Evolutionary conservation across 2,888 invertebrate genomes (phyloP).

Genomic region (Ceratothoa steindachneri): DNA sequence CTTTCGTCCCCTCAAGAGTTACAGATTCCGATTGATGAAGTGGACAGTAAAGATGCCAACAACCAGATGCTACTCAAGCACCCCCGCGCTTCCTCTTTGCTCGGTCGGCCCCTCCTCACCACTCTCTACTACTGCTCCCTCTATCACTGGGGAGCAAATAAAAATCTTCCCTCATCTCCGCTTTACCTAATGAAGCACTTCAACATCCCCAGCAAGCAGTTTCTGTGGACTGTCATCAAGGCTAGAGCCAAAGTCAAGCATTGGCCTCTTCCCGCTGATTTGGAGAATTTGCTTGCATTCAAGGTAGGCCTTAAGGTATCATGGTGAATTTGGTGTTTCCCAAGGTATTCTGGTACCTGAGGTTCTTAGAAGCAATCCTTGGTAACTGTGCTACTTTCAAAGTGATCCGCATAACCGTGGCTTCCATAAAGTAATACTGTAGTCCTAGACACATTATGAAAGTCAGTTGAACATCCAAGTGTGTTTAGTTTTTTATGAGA

Average conservation of each 20-base stretch:
- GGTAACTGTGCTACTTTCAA: too few relatives aligned
- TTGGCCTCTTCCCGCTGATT: constrained; percentile 37
- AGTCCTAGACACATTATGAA: too few relatives aligned
- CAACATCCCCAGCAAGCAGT: constrained; percentile 22
- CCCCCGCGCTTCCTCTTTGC: constrained; percentile 25
- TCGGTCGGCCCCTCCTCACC: constrained; percentile 31
- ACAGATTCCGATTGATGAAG: constrained; percentile 33
- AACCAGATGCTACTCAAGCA: constrained; percentile 29
- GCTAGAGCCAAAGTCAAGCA: constrained; percentile 43
- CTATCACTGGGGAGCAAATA: constrained; percentile 36
- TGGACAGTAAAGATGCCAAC: constrained; percentile 19
- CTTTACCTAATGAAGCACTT: constrained; percentile 24
- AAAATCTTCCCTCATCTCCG: constrained; percentile 21
- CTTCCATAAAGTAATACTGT: too few relatives aligned
- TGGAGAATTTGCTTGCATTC: constrained; percentile 33
- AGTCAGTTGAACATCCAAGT: too few relatives aligned
- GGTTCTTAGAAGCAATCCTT: too few relatives aligned
- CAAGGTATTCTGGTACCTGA: too few relatives aligned
- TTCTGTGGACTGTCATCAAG: constrained; percentile 40
- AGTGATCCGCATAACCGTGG: too few relatives aligned
- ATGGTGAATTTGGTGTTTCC: too few relatives aligned
- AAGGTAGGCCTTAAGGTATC: constrained; percentile 32
- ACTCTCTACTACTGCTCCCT: constrained; percentile 45
- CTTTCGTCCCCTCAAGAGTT: too few relatives aligned
- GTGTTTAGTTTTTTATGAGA: too few relatives aligned